phyloP scores from a whole-genome alignment of 2,888 invertebrate genomes.

The Orchestes rusci region DNA sequence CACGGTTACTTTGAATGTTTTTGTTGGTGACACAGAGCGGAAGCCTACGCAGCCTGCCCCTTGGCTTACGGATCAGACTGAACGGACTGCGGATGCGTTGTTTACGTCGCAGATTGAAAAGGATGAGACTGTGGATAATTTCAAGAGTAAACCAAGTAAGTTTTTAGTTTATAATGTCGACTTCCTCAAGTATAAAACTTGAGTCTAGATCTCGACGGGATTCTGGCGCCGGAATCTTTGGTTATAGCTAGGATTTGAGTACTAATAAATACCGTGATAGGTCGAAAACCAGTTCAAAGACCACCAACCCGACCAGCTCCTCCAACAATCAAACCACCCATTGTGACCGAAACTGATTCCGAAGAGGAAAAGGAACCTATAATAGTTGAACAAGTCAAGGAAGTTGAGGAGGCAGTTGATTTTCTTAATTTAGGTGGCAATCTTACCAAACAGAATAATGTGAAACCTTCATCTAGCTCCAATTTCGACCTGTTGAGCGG shows the following conservation, averaged over 20 bases:
- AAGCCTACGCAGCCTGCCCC: slow-evolving; percentile 62
- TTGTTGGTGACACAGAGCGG: slow-evolving; percentile 62
- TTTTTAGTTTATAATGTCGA: too few species aligned
- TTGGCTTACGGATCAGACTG: slow-evolving; percentile 65
- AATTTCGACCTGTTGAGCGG: slow-evolving; percentile 57
- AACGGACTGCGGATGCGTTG: slow-evolving; percentile 51
- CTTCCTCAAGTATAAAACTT: too few species aligned
- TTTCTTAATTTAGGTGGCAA: slow-evolving; percentile 47
- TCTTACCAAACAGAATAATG: slow-evolving; percentile 18
- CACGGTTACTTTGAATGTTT: slow-evolving; percentile 59
- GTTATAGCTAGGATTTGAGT: too few species aligned
- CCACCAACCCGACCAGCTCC: slow-evolving; percentile 40
- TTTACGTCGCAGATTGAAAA: slow-evolving; percentile 74
- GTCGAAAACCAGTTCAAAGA: slow-evolving; percentile 29
- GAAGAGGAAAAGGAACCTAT: slow-evolving; percentile 27
- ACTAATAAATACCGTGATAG: too few species aligned
- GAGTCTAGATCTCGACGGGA: too few species aligned
- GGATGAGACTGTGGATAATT: slow-evolving; percentile 78
- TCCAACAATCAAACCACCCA: slow-evolving; percentile 25
- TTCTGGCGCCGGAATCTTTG: too few species aligned
- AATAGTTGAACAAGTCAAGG: slow-evolving; percentile 18
- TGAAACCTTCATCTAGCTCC: slow-evolving; percentile 38
- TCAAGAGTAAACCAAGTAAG: slow-evolving; percentile 50
- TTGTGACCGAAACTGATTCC: slow-evolving; percentile 28
- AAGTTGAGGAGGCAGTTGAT: slow-evolving; percentile 51